These are phyloP conservation scores for Passerina amoena DNA, from an alignment of 2,113 vertebrate genomes.

Conservation along the genomic window DNA sequence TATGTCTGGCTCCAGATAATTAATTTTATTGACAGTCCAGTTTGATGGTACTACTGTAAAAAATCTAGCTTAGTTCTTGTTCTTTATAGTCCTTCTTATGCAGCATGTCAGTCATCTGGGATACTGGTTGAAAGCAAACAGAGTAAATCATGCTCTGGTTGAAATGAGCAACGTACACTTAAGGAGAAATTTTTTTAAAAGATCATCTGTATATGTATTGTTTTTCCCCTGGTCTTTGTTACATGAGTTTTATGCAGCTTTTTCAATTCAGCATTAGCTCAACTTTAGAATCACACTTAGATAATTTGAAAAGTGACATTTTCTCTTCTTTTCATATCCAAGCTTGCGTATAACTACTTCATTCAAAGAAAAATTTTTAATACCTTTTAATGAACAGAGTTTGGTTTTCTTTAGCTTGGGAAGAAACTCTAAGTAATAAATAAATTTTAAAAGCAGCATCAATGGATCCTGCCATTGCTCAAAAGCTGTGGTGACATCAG, in stretches of 20 bases:
- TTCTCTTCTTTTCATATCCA: background rate
- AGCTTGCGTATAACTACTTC: background rate
- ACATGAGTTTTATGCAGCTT: background rate
- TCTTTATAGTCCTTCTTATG: background rate
- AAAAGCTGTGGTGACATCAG: background rate
- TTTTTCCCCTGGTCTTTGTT: background rate
- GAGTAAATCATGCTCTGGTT: background rate
- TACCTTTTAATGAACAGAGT: background rate
- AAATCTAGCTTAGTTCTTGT: background rate
- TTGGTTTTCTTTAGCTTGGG: background rate
- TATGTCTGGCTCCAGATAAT: background rate
- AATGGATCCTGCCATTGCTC: background rate
- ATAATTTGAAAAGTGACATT: background rate
- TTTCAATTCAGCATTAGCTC: background rate
- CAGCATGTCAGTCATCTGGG: background rate
- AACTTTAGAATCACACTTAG: background rate
- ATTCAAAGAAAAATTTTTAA: background rate
- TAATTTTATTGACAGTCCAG: background rate
- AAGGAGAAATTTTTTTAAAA: background rate
- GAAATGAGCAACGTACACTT: background rate
- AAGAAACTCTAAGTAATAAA: background rate
- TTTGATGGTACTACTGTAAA: background rate
- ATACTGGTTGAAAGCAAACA: background rate
- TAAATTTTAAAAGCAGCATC: background rate
- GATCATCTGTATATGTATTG: fast-evolving